Conservation (phyloP, 2,113 vertebrate species). For the Cochlearius cochlearius region DNA sequence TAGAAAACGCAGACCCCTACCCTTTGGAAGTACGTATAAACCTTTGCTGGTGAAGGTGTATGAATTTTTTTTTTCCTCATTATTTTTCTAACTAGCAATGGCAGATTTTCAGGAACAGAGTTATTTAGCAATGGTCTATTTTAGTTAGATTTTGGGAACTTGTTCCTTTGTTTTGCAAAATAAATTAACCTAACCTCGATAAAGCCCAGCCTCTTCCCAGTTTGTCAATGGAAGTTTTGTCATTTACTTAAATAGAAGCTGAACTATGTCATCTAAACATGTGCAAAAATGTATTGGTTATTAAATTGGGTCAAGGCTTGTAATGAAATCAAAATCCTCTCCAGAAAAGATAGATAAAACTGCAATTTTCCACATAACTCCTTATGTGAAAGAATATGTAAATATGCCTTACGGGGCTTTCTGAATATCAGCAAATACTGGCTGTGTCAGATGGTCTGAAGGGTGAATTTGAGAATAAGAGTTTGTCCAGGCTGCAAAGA, state of each 20-base stretch:
- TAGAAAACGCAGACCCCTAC: background rate
- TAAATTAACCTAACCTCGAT: background rate
- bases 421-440: background rate
- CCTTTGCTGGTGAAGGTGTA: background rate
- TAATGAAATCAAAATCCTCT: background rate
- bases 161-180: background rate
- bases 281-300: background rate
- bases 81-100: background rate
- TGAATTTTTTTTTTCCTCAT: background rate
- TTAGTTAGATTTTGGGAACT: background rate
- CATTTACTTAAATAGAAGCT: background rate
- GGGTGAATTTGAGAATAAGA: slow-evolving; percentile 25
- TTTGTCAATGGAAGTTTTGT: background rate
- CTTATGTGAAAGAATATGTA: background rate
- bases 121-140: background rate
- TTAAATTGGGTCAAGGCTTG: background rate
- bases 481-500: slow-evolving; percentile 36
- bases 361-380: background rate
- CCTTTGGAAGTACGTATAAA: background rate
- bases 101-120: background rate
- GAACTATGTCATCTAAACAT: background rate
- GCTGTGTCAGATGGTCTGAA: slow-evolving; percentile 9
- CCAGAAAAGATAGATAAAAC: background rate
- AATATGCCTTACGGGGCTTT: background rate
- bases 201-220: background rate